Conservation (phyloP, 35 echinoderm and acorn worm species). For the Patiria miniata region DNA sequence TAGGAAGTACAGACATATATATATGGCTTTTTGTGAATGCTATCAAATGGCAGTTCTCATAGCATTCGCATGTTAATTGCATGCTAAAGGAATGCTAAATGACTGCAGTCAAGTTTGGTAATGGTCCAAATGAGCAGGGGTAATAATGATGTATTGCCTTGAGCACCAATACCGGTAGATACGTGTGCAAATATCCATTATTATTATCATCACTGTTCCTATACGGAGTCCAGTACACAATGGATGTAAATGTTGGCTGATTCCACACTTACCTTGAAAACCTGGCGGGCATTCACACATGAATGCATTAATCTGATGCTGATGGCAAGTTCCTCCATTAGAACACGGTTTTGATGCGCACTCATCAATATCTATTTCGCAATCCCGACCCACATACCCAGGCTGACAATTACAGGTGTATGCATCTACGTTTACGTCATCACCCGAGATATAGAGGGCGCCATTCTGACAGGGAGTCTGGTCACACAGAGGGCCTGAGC, state of each 20-base stretch:
- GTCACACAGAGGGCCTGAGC: neutral
- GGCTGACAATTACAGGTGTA: slow-evolving; percentile 36
- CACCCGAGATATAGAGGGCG: slow-evolving; percentile 28
- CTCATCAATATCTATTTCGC: slow-evolving; percentile 38
- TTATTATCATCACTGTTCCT: too few species aligned
- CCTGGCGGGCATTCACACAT: slow-evolving; percentile 10
- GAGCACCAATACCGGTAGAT: too few species aligned
- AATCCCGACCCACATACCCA: slow-evolving; percentile 41
- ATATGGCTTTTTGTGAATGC: too few species aligned
- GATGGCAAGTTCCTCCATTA: slow-evolving; percentile 11
- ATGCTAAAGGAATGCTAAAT: too few species aligned
- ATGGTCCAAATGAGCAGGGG: too few species aligned
- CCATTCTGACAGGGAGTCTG: slow-evolving; percentile 38
- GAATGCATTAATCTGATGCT: neutral
- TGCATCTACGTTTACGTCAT: neutral
- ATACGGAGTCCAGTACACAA: too few species aligned
- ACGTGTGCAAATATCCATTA: too few species aligned
- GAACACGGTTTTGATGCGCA: slow-evolving; percentile 30
- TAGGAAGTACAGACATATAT: too few species aligned
- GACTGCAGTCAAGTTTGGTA: too few species aligned
- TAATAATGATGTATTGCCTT: too few species aligned
- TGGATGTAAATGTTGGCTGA: slow-evolving; percentile 32
- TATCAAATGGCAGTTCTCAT: too few species aligned
- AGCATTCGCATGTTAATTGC: too few species aligned
- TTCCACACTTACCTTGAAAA: slow-evolving; percentile 7